Conservation (phyloP, 2,797 vertebrate species). For the Ptychobarbus kaznakovi region DNA sequence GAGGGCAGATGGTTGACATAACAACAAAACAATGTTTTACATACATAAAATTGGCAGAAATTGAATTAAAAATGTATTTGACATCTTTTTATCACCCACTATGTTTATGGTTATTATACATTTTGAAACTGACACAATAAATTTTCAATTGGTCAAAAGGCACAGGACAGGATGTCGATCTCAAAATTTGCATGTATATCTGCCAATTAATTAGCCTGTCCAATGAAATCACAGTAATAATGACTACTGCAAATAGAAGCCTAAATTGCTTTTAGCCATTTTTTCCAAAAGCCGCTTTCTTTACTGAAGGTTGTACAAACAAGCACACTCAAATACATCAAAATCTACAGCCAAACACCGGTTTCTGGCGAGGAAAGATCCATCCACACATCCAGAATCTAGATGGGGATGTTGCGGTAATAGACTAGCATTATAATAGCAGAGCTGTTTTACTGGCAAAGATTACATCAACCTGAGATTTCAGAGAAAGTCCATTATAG, state of each 20-base stretch:
- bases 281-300: constrained; percentile 62
- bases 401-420: constrained; percentile 49
- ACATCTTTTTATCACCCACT: not conserved
- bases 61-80: not conserved
- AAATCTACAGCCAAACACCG: constrained; percentile 70
- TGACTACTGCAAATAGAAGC: constrained; percentile 47
- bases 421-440: constrained; percentile 43
- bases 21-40: too few relatives aligned
- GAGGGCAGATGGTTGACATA: not conserved
- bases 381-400: constrained; percentile 69
- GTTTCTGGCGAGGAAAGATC: constrained; percentile 72
- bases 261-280: constrained; percentile 71
- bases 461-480: constrained; percentile 47
- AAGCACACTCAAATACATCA: constrained; percentile 71
- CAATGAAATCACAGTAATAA: not conserved
- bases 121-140: not conserved
- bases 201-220: not conserved
- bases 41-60: not conserved
- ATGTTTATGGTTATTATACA: not conserved
- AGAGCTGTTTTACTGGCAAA: constrained; percentile 45
- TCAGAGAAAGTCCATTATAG: constrained; percentile 32
- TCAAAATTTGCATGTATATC: not conserved
- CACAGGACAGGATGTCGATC: not conserved
- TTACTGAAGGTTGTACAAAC: constrained; percentile 68
- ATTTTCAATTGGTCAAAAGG: not conserved